These are phyloP conservation scores for Tribolium freemani DNA, from an alignment of 2,888 invertebrate genomes.

Conservation along the genomic window DNA sequence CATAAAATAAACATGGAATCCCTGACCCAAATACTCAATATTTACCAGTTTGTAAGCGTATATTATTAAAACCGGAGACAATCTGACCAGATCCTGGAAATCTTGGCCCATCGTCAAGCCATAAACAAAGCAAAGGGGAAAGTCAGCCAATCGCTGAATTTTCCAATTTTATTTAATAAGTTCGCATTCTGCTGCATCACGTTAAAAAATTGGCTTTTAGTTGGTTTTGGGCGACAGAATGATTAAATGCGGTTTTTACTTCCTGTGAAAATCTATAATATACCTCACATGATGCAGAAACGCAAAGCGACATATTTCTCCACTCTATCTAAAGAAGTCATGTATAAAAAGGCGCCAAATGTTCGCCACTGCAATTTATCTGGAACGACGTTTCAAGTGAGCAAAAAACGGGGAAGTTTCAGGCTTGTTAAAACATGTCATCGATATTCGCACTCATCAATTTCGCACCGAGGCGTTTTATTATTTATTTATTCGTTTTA, in stretches of 20 bases:
- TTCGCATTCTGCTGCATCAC: constrained; percentile 3
- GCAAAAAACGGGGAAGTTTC: constrained; percentile 24
- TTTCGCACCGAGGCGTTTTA: constrained; percentile 4
- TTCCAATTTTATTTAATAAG: constrained; percentile 28
- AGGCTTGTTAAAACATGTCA: constrained; percentile 27
- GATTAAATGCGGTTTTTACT: constrained; percentile 40
- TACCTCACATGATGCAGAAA: constrained; percentile 31
- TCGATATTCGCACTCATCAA: constrained; percentile 34
- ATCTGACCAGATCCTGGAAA: constrained; percentile 38
- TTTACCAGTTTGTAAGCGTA: constrained; percentile 37
- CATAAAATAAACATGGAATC: constrained; percentile 38
- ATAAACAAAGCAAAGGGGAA: constrained; percentile 39
- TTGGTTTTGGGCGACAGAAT: constrained; percentile 18
- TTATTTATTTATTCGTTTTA: constrained; percentile 15
- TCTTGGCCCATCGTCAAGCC: constrained; percentile 37
- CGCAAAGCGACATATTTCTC: constrained; percentile 39
- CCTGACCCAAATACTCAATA: constrained; percentile 41
- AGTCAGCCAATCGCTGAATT: constrained; percentile 31
- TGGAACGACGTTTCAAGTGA: constrained; percentile 32
- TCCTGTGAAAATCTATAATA: constrained; percentile 35
- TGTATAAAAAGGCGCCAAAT: constrained; percentile 41
- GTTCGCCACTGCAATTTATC: constrained; percentile 32
- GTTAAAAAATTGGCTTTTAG: constrained; percentile 15
- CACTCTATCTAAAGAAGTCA: constrained; percentile 40
- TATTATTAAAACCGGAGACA: constrained; percentile 42